Evolutionary conservation across 2,797 vertebrate species (phyloP).

Genomic region (Austrolebias charrua): DNA sequence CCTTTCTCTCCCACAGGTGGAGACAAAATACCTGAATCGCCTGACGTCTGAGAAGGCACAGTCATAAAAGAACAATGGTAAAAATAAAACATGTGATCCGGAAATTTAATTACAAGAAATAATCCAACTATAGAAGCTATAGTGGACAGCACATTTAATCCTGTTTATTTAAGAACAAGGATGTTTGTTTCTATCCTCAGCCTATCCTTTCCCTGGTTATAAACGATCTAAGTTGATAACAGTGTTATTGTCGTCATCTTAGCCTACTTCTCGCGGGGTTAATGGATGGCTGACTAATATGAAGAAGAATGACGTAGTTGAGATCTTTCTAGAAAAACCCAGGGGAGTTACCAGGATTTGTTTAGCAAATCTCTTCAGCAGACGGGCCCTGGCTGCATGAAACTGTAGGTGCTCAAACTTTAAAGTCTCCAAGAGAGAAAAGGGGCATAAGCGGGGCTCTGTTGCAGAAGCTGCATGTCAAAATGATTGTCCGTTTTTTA

Average conservation of each 20-base stretch:
- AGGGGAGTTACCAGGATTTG: slow-evolving; percentile 73
- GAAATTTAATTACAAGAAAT: neutral
- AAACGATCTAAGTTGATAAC: slow-evolving; percentile 40
- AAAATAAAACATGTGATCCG: neutral
- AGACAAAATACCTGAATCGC: neutral
- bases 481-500: too few species aligned
- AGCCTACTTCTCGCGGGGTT: slow-evolving; percentile 39
- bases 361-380: slow-evolving; percentile 73
- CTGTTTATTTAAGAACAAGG: slow-evolving; percentile 20
- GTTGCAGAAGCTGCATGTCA: neutral
- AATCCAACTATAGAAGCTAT: neutral
- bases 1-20: neutral
- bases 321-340: slow-evolving; percentile 63
- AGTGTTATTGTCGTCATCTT: slow-evolving; percentile 29
- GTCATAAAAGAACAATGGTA: neutral
- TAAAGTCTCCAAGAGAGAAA: slow-evolving; percentile 36
- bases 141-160: neutral
- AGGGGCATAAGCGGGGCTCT: slow-evolving; percentile 17
- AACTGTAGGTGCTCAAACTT: slow-evolving; percentile 52
- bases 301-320: slow-evolving; percentile 56
- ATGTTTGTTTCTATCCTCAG: slow-evolving; percentile 33
- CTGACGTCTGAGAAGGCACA: neutral
- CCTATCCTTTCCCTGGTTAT: slow-evolving; percentile 11
- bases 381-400: slow-evolving; percentile 60
- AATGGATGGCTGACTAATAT: slow-evolving; percentile 64